phyloP scores from a whole-genome alignment of 2,797 vertebrate genomes.

The Lerista edwardsae region DNA sequence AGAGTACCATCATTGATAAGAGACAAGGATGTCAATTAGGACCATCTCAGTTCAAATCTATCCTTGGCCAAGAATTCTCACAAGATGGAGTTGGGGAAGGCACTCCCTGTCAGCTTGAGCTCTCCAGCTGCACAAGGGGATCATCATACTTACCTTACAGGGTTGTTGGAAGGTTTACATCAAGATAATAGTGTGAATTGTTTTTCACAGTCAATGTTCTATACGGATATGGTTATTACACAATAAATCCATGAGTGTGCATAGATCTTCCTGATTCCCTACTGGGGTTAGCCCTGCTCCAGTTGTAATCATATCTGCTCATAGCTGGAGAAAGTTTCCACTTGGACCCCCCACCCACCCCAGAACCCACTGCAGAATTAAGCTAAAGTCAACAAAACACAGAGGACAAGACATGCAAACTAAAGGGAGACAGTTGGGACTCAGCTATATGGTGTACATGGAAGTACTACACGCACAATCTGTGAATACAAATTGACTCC shows the following conservation, averaged over 20 bases:
- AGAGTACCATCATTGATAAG: neutral
- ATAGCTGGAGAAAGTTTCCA: slow-evolving; percentile 36
- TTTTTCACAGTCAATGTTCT: no score
- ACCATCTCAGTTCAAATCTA: no score
- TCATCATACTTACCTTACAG: no score
- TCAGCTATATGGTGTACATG: slow-evolving; percentile 64
- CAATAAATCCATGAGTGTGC: neutral
- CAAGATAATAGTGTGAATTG: no score
- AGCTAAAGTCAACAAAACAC: slow-evolving; percentile 52
- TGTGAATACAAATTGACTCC: slow-evolving; percentile 78
- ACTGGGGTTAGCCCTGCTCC: neutral
- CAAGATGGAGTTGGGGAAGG: no score
- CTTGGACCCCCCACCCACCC: slow-evolving; percentile 41
- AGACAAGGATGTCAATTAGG: no score
- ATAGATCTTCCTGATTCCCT: neutral
- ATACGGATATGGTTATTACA: no score
- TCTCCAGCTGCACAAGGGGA: no score
- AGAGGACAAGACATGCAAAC: slow-evolving; percentile 67
- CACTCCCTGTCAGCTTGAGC: no score
- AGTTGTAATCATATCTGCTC: slow-evolving; percentile 19
- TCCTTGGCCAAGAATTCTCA: no score
- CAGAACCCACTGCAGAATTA: slow-evolving; percentile 56
- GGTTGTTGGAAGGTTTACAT: no score
- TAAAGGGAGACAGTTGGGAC: slow-evolving; percentile 44
- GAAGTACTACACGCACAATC: slow-evolving; percentile 71